Evolutionary conservation across 2,888 invertebrate species (phyloP).

Genomic region (Catotricha subobsoleta): DNA sequence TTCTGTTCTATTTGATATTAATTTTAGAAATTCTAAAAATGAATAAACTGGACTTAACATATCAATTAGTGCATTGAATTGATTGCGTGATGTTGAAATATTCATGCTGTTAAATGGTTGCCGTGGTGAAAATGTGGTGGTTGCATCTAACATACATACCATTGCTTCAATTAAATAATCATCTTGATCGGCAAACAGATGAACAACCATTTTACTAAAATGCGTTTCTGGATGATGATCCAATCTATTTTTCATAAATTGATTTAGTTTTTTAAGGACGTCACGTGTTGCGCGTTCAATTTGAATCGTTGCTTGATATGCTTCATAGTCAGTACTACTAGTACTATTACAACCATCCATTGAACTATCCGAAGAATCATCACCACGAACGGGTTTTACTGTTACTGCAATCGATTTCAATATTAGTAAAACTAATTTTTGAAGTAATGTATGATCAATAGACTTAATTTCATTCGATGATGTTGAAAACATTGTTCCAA

Average conservation of each 20-base stretch:
- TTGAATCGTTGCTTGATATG: conserved; percentile 75
- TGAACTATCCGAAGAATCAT: conserved; percentile 64
- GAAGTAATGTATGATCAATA: conserved; percentile 60
- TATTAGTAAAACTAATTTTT: conserved; percentile 71
- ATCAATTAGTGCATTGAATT: conserved; percentile 59
- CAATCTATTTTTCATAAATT: conserved; percentile 59
- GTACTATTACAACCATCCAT: conserved; percentile 32
- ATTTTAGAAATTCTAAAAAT: conserved; percentile 71
- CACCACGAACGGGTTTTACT: conserved; percentile 74
- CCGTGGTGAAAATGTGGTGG: conserved; percentile 58
- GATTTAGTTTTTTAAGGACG: conserved; percentile 62
- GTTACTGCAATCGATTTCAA: conserved; percentile 78
- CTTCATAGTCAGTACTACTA: conserved; percentile 59
- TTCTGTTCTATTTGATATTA: conserved; percentile 64
- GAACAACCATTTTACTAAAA: conserved; percentile 72
- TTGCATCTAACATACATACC: conserved; percentile 80
- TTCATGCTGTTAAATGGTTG: neutral
- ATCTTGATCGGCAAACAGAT: conserved; percentile 77
- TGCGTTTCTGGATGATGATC: conserved; percentile 79
- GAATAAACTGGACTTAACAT: conserved; percentile 73
- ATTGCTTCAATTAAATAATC: conserved; percentile 81
- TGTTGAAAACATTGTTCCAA: neutral
- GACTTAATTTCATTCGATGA: conserved; percentile 19
- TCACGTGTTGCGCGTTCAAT: conserved; percentile 73
- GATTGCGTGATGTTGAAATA: conserved; percentile 34